Evolutionary conservation across 2,113 vertebrate species (phyloP).

Genomic region (Ctenodactylus gundi): DNA sequence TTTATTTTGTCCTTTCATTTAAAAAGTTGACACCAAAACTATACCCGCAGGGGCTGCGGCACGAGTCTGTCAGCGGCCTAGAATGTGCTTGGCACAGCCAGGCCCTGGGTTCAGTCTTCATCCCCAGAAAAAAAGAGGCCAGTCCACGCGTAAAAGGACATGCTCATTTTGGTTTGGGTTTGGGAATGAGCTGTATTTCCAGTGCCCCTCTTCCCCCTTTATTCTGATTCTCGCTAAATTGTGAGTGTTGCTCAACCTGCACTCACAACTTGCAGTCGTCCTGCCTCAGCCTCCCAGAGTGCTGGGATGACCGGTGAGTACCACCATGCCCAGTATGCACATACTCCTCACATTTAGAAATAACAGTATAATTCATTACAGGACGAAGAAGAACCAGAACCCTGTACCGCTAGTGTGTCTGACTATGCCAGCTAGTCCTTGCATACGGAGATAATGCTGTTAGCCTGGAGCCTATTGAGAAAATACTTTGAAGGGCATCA

Average conservation of each 20-base stretch:
- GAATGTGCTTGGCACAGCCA: background rate
- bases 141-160: no score
- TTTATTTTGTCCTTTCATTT: constrained; percentile 39
- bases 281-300: background rate
- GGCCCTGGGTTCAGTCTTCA: background rate
- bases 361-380: background rate
- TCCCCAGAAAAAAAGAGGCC: background rate
- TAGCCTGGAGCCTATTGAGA: background rate
- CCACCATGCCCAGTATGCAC: background rate
- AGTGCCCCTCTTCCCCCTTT: no score
- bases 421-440: background rate
- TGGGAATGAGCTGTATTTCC: no score
- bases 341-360: no score
- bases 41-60: background rate
- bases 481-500: background rate
- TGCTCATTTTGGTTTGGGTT: no score
- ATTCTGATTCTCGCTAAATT: background rate
- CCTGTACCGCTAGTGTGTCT: background rate
- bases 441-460: background rate
- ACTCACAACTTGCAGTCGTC: background rate
- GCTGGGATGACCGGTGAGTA: background rate
- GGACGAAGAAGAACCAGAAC: background rate
- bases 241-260: background rate
- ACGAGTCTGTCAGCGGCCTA: background rate
- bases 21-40: constrained; percentile 25